Conservation (phyloP, 1,140 invertebrate species). For the Aphelenchoides fujianensis region DNA sequence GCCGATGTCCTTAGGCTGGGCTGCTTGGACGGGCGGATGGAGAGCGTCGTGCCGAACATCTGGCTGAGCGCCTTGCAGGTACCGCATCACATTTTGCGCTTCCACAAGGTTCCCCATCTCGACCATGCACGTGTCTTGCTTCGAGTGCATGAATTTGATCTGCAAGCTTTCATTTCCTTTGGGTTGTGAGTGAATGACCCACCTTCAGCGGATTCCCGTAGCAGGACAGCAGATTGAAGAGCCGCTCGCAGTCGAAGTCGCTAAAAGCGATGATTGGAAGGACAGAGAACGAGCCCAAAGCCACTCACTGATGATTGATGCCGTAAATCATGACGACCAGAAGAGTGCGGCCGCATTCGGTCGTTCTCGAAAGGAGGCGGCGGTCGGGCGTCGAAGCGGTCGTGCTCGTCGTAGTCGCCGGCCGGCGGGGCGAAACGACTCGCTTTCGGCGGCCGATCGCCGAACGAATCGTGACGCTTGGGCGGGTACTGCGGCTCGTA, state of each 20-base stretch:
- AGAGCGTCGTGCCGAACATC: conserved; percentile 72
- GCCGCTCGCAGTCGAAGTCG: conserved; percentile 88
- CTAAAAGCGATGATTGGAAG: too few relatives aligned
- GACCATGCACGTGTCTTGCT: conserved; percentile 98
- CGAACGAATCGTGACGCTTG: conserved; percentile 2
- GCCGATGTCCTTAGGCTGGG: conserved; percentile 24
- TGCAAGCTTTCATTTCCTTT: conserved; percentile 64
- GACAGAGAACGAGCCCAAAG: too few relatives aligned
- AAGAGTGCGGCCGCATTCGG: too few relatives aligned
- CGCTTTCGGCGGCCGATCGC: conserved; percentile 1
- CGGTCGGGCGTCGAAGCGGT: not conserved
- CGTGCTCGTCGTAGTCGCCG: conserved; percentile 8
- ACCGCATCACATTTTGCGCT: conserved; percentile 86
- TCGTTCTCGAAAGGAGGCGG: not conserved
- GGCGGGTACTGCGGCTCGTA: not conserved
- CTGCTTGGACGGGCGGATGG: conserved; percentile 47
- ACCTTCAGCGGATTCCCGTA: conserved; percentile 97
- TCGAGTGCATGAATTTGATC: conserved; percentile 97
- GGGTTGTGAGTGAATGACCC: too few relatives aligned
- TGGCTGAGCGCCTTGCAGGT: conserved; percentile 85
- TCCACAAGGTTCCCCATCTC: conserved; percentile 94
- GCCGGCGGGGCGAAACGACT: not conserved
- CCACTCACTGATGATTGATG: conserved; percentile 78
- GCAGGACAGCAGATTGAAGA: conserved; percentile 98
- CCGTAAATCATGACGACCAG: conserved; percentile 97